Evolutionary conservation across 2,888 invertebrate genomes (phyloP), one percentile per base, ranked within the genome.

Genomic region (Malthinus seriepunctatus): DNA sequence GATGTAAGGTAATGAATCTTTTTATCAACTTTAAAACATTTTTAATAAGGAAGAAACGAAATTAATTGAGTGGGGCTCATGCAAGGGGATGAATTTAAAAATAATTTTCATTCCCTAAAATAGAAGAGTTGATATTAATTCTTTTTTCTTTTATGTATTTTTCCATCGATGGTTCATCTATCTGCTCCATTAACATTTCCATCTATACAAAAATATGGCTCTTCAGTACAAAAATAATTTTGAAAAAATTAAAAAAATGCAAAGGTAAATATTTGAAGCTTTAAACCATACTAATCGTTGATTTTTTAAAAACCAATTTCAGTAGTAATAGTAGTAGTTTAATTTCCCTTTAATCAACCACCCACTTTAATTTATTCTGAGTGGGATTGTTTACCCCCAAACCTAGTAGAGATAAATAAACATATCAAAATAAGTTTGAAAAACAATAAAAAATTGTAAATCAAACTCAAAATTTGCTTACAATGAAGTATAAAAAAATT

Each of bases 1-100:
- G 93, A 93, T 87, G 93, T 82, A 91, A 86, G 82, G 32, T 37
- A 31, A 42, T 42, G 11, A 31, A 39, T 39, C 7, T 9, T 8
- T 32, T 37, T 1, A n/a, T 23, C 5, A 23, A 23, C 5, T 23
- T 23, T 23, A 3, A 23, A 23, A 23, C 8, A 11, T 15, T 33
- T 39, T 39, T 31, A 23, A 5, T 23, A 23, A 23, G 23, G 23
- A 23, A 23, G 23, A 23, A n/a, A 23, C 23, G 23, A 23, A 23
- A 23, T 2, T 23, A 23, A 23, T 23, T 5, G 3, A 23, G 23
- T 23, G 23, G 23, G 23, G 23, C 23, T 23, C 23, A 23, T 23
- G 23, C n/a, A n/a, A n/a, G n/a, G n/a, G n/a, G n/a, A n/a, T n/a
- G n/a, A n/a, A n/a, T n/a, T n/a, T n/a, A n/a, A n/a, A n/a, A 23